These are phyloP conservation scores for Nansenia antarctica DNA, from an alignment of 2,113 vertebrate species.

Conservation along the genomic window DNA sequence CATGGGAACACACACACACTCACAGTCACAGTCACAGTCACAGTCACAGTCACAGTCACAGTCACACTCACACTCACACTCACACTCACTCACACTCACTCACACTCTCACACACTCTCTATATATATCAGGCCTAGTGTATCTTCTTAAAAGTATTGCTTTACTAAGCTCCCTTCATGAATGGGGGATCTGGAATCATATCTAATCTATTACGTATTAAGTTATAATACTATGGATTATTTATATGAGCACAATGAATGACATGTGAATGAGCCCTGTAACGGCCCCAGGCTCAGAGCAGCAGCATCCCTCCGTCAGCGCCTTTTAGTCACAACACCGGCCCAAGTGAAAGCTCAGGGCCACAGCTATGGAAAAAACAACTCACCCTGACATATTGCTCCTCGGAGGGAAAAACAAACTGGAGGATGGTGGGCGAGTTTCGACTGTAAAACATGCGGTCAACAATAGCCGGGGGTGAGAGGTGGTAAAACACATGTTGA, in stretches of 20 bases:
- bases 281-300: neutral
- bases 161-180: too few relatives aligned
- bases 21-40: too few relatives aligned
- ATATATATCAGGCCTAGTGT: neutral
- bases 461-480: neutral
- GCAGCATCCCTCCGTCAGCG: neutral
- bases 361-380: conserved; percentile 15
- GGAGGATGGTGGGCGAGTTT: neutral
- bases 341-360: neutral
- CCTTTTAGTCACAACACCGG: neutral
- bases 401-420: neutral
- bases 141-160: neutral
- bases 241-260: neutral
- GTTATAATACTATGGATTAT: neutral
- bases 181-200: neutral
- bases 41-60: neutral
- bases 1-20: too few relatives aligned
- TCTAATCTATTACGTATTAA: neutral
- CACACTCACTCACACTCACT: neutral
- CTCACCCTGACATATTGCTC: neutral
- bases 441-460: neutral
- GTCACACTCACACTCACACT: neutral
- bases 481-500: conserved; percentile 9
- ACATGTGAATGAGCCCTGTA: neutral
- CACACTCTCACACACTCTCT: too few relatives aligned